These are phyloP conservation scores for Panurus biarmicus DNA, from an alignment of 2,113 vertebrate species.

Conservation along the genomic window DNA sequence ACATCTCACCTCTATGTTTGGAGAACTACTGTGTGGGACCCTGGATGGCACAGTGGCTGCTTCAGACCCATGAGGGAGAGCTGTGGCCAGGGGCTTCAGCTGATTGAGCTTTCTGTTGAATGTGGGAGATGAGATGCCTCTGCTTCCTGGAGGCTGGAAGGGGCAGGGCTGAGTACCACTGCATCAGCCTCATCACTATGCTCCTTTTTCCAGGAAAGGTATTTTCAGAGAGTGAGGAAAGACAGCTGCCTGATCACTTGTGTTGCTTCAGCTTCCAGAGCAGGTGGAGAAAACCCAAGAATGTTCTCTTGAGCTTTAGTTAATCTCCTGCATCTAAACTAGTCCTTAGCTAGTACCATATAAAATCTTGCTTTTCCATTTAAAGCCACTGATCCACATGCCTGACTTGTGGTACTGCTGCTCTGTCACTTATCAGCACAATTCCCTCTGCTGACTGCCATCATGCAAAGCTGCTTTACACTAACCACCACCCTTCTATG, in stretches of 20 bases:
- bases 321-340: neutral
- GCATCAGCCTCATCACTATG: neutral
- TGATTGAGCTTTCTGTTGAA: neutral
- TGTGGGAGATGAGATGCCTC: neutral
- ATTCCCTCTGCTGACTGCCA: neutral
- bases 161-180: neutral
- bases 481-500: neutral
- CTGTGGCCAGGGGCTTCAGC: neutral
- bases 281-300: neutral
- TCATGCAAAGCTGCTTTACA: accelerated
- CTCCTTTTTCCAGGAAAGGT: neutral
- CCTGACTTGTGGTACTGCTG: neutral
- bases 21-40: neutral
- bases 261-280: neutral
- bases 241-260: neutral
- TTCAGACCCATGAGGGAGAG: neutral
- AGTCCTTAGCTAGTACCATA: neutral
- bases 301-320: neutral
- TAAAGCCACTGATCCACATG: neutral
- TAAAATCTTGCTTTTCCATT: neutral
- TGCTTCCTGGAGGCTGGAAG: neutral
- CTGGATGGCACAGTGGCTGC: neutral
- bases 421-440: neutral
- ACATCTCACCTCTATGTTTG: neutral
- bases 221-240: neutral